Evolutionary conservation across 2,797 vertebrate species (phyloP).

Genomic region (Falco rusticolus): DNA sequence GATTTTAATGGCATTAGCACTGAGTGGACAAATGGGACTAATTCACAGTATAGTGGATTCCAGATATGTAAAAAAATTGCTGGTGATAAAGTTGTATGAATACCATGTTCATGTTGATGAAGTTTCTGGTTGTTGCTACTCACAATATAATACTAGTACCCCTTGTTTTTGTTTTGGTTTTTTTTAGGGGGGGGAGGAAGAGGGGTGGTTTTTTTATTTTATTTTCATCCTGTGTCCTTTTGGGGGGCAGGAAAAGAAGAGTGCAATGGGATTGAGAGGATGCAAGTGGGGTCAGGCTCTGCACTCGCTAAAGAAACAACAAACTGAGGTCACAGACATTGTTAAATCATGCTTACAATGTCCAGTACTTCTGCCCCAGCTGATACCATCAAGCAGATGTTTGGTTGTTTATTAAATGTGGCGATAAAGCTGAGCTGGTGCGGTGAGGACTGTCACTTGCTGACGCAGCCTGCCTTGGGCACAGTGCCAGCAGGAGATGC

Average conservation of each 20-base stretch:
- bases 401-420: neutral
- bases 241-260: neutral
- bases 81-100: slow-evolving; percentile 28
- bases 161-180: neutral
- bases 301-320: neutral
- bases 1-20: slow-evolving; percentile 25
- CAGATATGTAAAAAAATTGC: neutral
- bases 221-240: neutral
- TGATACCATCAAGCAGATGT: neutral
- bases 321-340: neutral
- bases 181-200: too few relatives aligned
- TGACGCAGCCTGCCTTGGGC: accelerated
- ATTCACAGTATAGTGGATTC: slow-evolving; percentile 24
- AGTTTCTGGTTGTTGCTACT: neutral
- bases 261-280: neutral
- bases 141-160: neutral
- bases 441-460: neutral
- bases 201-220: neutral
- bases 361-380: neutral
- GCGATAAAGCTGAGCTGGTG: neutral
- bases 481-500: neutral
- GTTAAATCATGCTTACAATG: neutral
- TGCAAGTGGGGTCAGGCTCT: neutral
- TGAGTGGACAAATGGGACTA: slow-evolving; percentile 38
- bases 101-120: accelerated